Percentiles rank a stretch among this genome's conserved stretches.
Conservation (phyloP, 2,113 vertebrate species). For the Menura novaehollandiae region DNA sequence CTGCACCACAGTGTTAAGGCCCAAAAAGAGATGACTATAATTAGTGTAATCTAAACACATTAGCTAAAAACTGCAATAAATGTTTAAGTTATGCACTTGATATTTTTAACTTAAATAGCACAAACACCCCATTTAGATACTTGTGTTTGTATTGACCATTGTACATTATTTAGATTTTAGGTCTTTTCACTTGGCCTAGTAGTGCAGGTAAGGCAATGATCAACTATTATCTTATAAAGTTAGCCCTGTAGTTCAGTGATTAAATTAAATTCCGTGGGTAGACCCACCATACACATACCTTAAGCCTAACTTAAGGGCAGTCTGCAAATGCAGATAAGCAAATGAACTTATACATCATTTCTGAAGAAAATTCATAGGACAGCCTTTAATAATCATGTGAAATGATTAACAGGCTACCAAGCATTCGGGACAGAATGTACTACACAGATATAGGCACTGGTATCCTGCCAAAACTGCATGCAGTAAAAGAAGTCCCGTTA, state of each 20-base stretch:
- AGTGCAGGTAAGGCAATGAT: neutral
- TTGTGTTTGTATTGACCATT: neutral
- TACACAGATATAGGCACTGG: neutral
- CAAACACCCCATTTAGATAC: neutral
- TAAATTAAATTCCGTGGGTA: neutral
- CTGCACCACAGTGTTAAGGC: neutral
- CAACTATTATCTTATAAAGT: neutral
- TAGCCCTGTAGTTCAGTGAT: neutral
- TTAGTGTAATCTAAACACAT: conserved; percentile 26
- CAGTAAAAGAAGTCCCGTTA: neutral
- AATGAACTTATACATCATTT: neutral
- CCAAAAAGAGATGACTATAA: neutral
- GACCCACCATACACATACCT: neutral
- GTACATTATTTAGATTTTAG: neutral
- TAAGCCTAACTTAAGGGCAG: neutral
- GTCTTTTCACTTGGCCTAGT: neutral
- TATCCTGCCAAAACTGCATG: neutral
- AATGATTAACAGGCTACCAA: neutral
- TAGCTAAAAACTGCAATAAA: neutral
- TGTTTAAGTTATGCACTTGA: neutral
- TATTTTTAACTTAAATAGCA: neutral
- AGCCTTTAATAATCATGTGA: neutral
- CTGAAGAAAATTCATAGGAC: neutral
- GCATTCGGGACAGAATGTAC: neutral
- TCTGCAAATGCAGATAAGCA: conserved; percentile 33